These are phyloP conservation scores for Bovichtus diacanthus DNA, from an alignment of 2,797 vertebrate genomes.

Conservation along the genomic window DNA sequence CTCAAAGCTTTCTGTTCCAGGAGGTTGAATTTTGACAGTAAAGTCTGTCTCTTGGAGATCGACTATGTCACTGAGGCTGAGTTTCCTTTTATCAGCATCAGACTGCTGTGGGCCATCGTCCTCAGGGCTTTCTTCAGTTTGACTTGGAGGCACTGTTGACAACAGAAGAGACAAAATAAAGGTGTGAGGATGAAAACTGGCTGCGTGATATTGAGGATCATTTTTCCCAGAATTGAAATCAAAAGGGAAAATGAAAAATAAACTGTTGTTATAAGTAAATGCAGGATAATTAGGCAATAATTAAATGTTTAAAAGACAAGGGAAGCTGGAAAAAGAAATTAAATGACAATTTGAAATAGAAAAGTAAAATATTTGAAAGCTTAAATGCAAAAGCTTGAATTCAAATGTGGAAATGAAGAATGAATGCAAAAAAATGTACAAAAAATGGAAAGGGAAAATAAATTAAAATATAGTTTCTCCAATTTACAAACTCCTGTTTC, in stretches of 20 bases:
- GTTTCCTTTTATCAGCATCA: conserved; percentile 73
- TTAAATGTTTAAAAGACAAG: neutral
- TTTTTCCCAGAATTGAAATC: too few species aligned
- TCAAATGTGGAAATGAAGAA: neutral
- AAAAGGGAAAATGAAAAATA: neutral
- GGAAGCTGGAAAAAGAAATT: neutral
- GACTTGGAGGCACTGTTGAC: conserved; percentile 24
- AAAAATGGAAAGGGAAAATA: neutral
- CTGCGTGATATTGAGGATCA: neutral
- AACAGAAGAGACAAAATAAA: conserved; percentile 7
- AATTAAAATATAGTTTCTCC: neutral
- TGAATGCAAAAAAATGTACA: neutral
- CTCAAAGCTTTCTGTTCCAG: conserved; percentile 90
- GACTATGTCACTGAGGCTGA: conserved; percentile 87
- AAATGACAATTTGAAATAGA: neutral
- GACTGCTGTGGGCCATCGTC: conserved; percentile 68
- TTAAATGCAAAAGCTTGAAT: neutral
- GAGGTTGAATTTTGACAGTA: conserved; percentile 90
- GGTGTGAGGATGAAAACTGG: neutral
- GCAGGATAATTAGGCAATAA: neutral
- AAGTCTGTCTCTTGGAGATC: conserved; percentile 90
- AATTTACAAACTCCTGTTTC: neutral
- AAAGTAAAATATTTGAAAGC: too few species aligned
- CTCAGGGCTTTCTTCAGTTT: conserved; percentile 32
- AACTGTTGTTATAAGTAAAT: neutral